Evolutionary conservation across 2,888 invertebrate genomes (phyloP), one percentile per base, ranked within the genome.

Genomic region (Torymus tubicola): DNA sequence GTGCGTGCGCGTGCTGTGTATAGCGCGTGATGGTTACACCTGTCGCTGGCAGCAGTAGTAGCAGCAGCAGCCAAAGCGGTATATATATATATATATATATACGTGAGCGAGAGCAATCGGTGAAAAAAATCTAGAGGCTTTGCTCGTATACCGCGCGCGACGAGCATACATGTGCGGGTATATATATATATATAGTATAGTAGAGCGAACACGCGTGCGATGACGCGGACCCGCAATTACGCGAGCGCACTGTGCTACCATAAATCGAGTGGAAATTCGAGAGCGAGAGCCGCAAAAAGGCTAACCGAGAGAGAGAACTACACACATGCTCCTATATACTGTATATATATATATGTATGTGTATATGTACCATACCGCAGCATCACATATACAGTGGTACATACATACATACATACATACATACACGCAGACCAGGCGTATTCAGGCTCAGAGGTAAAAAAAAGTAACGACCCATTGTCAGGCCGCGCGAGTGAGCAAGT

Each of bases 401-500:
- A n/a, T 69, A 16, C 58, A 58, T 58, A 57, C 14, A 8, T 58
- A 57, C 14, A 8, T 53, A 69, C 57, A 53, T 53, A 70, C n/a
- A 61, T n/a, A 18, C 58, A 42, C 18, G 72, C 61, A 2, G 72
- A n/a, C n/a, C 12, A 16, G 1, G 53, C 21, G 42, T 14, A 50
- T 24, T 13, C 12, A 1, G 16, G 16, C n/a, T 24, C 14, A 21
- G 14, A 52, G 31, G 58, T 11, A 50, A 21, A 65, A 80, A 75
- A 80, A 75, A 80, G 75, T 80, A 80, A 75, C 74, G 75, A 80
- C 69, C 74, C 65, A 75, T 75, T 80, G 80, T 74, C 63, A 65
- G 21, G n/a, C n/a, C n/a, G n/a, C n/a, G n/a, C 55, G 57, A 78
- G 72, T 11, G 55, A 65, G 57, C 18, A 2, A 21, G 21, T 16